Conservation (phyloP, 23 tunicate genomes). For the Ciona savignyi region DNA sequence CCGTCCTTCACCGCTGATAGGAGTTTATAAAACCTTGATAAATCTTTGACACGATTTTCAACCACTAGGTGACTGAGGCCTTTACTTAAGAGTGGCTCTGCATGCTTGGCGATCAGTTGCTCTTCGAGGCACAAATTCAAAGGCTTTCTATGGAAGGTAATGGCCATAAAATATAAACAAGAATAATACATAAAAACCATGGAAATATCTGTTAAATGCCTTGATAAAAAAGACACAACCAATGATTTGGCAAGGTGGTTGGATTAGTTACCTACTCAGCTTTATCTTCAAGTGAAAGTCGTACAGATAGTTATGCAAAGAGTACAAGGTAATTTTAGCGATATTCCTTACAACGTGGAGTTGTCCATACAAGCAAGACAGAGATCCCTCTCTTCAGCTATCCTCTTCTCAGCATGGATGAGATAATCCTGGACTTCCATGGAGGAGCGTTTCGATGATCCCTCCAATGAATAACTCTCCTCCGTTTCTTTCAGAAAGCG, state of each 20-base stretch:
- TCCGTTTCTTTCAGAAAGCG: slow-evolving; percentile 25
- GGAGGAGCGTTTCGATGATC: slow-evolving; percentile 3
- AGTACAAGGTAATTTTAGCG: neutral
- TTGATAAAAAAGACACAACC: no score
- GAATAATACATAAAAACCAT: no score
- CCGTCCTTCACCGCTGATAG: slow-evolving; percentile 36
- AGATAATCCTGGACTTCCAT: slow-evolving; percentile 38
- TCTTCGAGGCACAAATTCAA: slow-evolving; percentile 51
- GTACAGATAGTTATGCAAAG: no score
- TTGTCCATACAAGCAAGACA: slow-evolving; percentile 28
- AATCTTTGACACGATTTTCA: slow-evolving; percentile 44
- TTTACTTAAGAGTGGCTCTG: slow-evolving; percentile 41
- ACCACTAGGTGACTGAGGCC: slow-evolving; percentile 35
- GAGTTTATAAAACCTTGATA: slow-evolving; percentile 33
- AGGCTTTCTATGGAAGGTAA: no score
- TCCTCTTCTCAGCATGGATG: slow-evolving; percentile 19
- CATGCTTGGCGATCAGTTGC: slow-evolving; percentile 38
- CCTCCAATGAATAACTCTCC: slow-evolving; percentile 23
- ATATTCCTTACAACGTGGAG: slow-evolving; percentile 15
- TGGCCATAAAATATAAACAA: no score
- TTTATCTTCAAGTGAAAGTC: no score
- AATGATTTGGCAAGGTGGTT: no score
- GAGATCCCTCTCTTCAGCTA: slow-evolving; percentile 26
- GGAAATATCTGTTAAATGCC: no score
- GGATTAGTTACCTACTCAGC: no score